Conservation (phyloP, 2,797 vertebrate genomes). For the Lutjanus campechanus region DNA sequence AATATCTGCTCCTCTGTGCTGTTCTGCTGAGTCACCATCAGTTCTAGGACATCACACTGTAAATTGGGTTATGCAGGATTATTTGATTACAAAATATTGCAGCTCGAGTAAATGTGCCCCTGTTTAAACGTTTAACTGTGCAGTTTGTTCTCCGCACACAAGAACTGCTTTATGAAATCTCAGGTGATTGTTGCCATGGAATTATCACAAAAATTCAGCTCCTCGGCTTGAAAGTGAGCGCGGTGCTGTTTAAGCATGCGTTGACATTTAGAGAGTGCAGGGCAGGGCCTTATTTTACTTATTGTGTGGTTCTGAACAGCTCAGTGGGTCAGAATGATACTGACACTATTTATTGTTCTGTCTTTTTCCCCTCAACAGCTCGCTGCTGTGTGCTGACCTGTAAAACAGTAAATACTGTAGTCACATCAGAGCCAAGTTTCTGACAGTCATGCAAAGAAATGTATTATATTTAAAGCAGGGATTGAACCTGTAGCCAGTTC, state of each 20-base stretch:
- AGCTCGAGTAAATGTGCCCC: background rate
- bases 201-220: background rate
- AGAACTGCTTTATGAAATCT: background rate
- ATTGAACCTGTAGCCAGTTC: background rate
- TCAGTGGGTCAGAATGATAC: conserved; percentile 16
- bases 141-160: background rate
- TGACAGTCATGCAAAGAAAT: background rate
- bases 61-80: conserved; percentile 63
- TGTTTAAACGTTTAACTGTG: background rate
- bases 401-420: background rate
- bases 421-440: background rate
- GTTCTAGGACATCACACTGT: conserved; percentile 53
- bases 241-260: background rate
- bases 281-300: conserved; percentile 6
- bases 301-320: background rate
- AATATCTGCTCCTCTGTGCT: conserved; percentile 38
- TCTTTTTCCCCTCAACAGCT: background rate
- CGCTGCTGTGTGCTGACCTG: background rate
- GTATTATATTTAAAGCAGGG: background rate
- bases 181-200: conserved; percentile 40
- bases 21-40: conserved; percentile 79
- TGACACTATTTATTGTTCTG: background rate
- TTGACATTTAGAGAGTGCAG: conserved; percentile 43
- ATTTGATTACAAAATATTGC: conserved; percentile 53
- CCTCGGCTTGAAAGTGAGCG: background rate